Evolutionary conservation across 53 echinoderm and acorn worm species (phyloP).

Genomic region (Echinometra lucunter): DNA sequence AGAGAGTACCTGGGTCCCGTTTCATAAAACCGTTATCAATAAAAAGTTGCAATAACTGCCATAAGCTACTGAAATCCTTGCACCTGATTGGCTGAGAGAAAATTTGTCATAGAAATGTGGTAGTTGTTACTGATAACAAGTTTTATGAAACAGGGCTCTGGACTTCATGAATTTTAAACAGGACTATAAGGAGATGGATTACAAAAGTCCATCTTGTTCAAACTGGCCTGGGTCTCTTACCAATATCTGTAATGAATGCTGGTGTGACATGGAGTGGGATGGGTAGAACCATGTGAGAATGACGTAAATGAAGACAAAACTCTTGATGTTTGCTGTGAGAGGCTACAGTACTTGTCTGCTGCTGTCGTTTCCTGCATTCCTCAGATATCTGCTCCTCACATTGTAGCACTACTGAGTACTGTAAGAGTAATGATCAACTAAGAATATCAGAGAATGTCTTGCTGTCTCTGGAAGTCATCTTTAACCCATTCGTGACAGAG

Average conservation of each 20-base stretch:
- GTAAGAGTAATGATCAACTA: not conserved
- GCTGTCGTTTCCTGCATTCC: constrained; percentile 86
- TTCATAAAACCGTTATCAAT: too few relatives aligned
- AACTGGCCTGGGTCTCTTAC: constrained; percentile 58
- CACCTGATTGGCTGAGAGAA: too few relatives aligned
- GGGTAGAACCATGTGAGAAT: constrained; percentile 95
- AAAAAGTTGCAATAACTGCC: too few relatives aligned
- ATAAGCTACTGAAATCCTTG: too few relatives aligned
- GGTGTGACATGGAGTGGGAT: constrained; percentile 97
- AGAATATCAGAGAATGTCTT: not conserved
- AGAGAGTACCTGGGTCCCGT: too few relatives aligned
- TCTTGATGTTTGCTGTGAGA: constrained; percentile 98
- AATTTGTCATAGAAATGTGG: too few relatives aligned
- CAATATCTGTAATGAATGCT: constrained; percentile 98
- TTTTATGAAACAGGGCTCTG: not conserved
- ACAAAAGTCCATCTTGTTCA: not conserved
- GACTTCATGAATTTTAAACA: not conserved
- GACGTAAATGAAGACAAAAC: constrained; percentile 93
- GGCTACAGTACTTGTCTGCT: constrained; percentile 79
- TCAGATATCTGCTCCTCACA: constrained; percentile 97
- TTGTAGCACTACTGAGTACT: constrained; percentile 97
- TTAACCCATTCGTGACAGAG: too few relatives aligned
- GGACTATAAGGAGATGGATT: not conserved
- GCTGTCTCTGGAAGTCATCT: not conserved
- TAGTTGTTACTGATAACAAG: too few relatives aligned